Evolutionary conservation across 2,113 vertebrate species (phyloP).

Genomic region (Chunga burmeisteri): DNA sequence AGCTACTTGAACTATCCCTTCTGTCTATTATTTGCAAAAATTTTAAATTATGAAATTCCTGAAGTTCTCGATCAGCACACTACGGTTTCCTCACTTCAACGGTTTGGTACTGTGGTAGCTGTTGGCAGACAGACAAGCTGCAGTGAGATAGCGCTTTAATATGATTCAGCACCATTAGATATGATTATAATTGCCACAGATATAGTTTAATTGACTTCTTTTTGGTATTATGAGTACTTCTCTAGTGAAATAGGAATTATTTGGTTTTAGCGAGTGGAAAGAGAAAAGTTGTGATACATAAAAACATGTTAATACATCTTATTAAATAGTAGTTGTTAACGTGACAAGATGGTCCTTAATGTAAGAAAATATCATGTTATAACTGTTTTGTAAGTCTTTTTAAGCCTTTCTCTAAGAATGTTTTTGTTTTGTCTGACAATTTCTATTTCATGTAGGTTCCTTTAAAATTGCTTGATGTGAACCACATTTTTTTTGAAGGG

Average conservation of each 20-base stretch:
- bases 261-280: background rate
- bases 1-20: background rate
- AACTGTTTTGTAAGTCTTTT: background rate
- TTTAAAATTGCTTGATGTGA: background rate
- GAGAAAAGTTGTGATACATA: too few species aligned
- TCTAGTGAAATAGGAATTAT: background rate
- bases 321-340: background rate
- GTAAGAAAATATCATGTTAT: background rate
- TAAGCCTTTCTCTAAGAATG: background rate
- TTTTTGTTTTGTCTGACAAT: background rate
- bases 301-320: too few species aligned
- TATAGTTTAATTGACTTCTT: background rate
- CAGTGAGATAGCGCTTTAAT: background rate
- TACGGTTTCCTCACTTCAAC: fast-evolving
- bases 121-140: background rate
- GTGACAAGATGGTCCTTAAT: background rate
- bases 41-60: background rate
- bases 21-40: background rate
- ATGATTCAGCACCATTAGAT: background rate
- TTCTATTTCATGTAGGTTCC: background rate
- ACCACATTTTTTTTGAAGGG: background rate
- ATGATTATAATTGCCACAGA: background rate
- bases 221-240: background rate
- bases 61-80: background rate
- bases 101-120: background rate